Percentiles rank a stretch among this genome's conserved stretches.
These are phyloP conservation scores for Cosmorhoe ocellata DNA, from an alignment of 2,888 invertebrate genomes.

Conservation along the genomic window DNA sequence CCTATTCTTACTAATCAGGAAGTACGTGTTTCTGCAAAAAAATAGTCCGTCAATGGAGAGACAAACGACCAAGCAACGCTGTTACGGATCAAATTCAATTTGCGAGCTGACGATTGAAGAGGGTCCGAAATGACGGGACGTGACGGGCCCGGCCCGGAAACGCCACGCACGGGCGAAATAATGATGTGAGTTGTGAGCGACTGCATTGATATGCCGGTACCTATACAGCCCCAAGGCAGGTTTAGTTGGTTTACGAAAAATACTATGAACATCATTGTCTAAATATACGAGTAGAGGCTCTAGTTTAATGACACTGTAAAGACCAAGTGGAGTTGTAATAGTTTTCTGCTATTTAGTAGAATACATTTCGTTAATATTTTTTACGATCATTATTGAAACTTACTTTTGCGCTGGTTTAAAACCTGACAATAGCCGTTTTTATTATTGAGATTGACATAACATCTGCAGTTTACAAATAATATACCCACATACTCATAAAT, in stretches of 20 bases:
- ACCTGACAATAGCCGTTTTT: no score
- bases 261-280: no score
- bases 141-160: conserved; percentile 34
- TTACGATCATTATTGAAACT: no score
- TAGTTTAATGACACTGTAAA: no score
- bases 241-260: neutral
- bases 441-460: no score
- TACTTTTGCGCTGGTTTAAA: no score
- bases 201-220: conserved; percentile 38
- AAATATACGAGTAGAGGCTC: no score
- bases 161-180: conserved; percentile 46
- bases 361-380: no score
- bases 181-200: conserved; percentile 52
- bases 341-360: no score
- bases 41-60: conserved; percentile 62
- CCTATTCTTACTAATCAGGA: conserved; percentile 10
- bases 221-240: neutral
- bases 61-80: conserved; percentile 69
- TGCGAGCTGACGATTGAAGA: conserved; percentile 75
- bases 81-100: conserved; percentile 80
- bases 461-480: no score
- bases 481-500: no score
- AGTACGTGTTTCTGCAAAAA: conserved; percentile 34
- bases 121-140: conserved; percentile 70
- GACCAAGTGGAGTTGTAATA: no score